Conservation (phyloP, 2,113 vertebrate genomes). For the Haplochromis burtoni region DNA sequence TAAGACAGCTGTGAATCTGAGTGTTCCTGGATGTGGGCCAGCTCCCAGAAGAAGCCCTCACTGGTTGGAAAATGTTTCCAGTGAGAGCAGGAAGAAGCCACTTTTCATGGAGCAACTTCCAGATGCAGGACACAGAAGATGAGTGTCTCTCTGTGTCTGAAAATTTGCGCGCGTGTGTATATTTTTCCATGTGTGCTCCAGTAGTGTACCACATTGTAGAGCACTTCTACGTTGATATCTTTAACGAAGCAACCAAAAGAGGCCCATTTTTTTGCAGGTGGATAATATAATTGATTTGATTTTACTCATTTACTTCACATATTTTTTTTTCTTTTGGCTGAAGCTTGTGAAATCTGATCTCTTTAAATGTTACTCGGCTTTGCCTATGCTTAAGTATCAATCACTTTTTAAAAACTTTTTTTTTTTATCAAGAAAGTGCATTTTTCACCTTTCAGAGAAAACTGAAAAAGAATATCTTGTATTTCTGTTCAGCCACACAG, state of each 20-base stretch:
- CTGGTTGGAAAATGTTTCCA: constrained; percentile 74
- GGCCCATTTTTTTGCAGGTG: neutral
- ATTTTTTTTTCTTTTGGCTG: neutral
- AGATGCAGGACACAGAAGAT: constrained; percentile 66
- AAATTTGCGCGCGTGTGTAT: neutral
- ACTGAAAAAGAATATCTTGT: constrained; percentile 2
- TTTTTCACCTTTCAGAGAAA: neutral
- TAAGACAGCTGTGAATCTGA: constrained; percentile 74
- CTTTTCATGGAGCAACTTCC: constrained; percentile 73
- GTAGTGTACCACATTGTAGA: constrained; percentile 17
- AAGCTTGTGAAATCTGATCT: neutral
- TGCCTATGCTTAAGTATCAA: neutral
- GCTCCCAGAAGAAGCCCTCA: constrained; percentile 71
- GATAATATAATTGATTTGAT: neutral
- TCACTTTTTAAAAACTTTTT: neutral
- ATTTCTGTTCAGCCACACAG: constrained; percentile 26
- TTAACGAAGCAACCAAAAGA: constrained; percentile 17
- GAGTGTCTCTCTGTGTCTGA: constrained; percentile 25
- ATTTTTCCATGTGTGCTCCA: constrained; percentile 37
- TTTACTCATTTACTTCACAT: neutral
- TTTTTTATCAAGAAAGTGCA: neutral
- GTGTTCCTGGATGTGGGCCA: constrained; percentile 74
- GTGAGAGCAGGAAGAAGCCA: constrained; percentile 71
- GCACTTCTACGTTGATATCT: constrained; percentile 3
- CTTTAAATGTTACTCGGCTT: neutral